These are phyloP conservation scores for Ciconia nigra DNA, from an alignment of 2,797 vertebrate genomes.

Conservation along the genomic window DNA sequence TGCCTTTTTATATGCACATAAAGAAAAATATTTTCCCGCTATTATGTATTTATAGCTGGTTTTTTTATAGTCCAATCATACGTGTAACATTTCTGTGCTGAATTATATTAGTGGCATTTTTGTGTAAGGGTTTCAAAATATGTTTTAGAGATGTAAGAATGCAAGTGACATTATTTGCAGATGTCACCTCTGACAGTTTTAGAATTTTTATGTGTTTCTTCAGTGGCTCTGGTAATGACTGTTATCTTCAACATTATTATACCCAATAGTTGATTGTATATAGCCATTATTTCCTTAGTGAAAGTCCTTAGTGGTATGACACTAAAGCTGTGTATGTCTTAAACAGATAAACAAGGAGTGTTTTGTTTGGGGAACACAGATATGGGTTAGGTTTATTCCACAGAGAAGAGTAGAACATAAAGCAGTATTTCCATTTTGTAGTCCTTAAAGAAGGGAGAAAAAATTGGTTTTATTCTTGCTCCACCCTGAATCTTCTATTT, in stretches of 20 bases:
- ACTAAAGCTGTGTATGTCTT: not conserved
- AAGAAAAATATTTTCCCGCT: not conserved
- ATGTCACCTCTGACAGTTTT: not conserved
- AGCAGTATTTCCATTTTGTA: not conserved
- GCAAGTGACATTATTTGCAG: not conserved
- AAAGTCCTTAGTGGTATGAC: not conserved
- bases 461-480: not conserved
- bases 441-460: not conserved
- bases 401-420: not conserved
- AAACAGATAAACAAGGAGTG: not conserved
- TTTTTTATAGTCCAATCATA: not conserved
- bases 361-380: not conserved
- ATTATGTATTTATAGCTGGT: not conserved
- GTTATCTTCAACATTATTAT: not conserved
- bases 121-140: not conserved
- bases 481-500: not conserved
- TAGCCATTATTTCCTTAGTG: not conserved
- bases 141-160: not conserved
- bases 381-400: not conserved
- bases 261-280: not conserved
- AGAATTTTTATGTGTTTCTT: conserved; percentile 12
- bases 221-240: not conserved
- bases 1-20: not conserved
- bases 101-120: conserved; percentile 7
- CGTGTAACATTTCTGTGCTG: not conserved